phyloP scores from a whole-genome alignment of 2,113 vertebrate genomes.

The Seriola rivoliana region DNA sequence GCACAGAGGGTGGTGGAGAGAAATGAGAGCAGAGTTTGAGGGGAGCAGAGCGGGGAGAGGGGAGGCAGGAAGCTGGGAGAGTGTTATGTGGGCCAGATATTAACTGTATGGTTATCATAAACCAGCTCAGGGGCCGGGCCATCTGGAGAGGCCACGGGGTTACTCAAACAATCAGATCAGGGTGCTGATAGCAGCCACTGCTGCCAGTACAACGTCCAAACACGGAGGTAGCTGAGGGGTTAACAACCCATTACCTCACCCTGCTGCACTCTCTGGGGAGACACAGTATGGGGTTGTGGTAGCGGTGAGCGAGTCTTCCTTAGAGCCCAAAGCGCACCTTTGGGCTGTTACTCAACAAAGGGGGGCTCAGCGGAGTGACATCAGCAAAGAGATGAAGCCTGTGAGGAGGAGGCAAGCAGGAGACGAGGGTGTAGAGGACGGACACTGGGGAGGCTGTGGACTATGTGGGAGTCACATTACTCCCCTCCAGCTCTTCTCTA shows the following conservation, averaged over 20 bases:
- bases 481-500: slow-evolving; percentile 69
- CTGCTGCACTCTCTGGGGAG: slow-evolving; percentile 34
- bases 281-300: slow-evolving; percentile 22
- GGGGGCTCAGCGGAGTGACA: slow-evolving; percentile 55
- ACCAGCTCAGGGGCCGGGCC: slow-evolving; percentile 51
- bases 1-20: slow-evolving; percentile 68
- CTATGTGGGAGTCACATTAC: slow-evolving; percentile 70
- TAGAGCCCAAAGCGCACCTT: slow-evolving; percentile 66
- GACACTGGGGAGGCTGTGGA: slow-evolving; percentile 54
- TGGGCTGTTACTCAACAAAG: slow-evolving; percentile 67
- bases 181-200: slow-evolving; percentile 34
- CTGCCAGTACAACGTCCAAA: slow-evolving; percentile 32
- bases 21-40: slow-evolving; percentile 70
- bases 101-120: slow-evolving; percentile 72
- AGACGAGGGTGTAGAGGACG: slow-evolving; percentile 55
- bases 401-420: slow-evolving; percentile 26
- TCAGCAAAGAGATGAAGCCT: slow-evolving; percentile 51
- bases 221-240: slow-evolving; percentile 50
- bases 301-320: slow-evolving; percentile 31
- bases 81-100: slow-evolving; percentile 72
- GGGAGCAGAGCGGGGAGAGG: not conserved
- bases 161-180: slow-evolving; percentile 71
- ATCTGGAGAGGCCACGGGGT: slow-evolving; percentile 64
- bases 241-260: slow-evolving; percentile 73
- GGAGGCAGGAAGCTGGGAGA: slow-evolving; percentile 16